A percentile compares a stretch with the other conserved stretches of the same genome.
These are phyloP conservation scores for Callaeas wilsoni DNA, from an alignment of 2,113 vertebrate genomes.

Conservation along the genomic window DNA sequence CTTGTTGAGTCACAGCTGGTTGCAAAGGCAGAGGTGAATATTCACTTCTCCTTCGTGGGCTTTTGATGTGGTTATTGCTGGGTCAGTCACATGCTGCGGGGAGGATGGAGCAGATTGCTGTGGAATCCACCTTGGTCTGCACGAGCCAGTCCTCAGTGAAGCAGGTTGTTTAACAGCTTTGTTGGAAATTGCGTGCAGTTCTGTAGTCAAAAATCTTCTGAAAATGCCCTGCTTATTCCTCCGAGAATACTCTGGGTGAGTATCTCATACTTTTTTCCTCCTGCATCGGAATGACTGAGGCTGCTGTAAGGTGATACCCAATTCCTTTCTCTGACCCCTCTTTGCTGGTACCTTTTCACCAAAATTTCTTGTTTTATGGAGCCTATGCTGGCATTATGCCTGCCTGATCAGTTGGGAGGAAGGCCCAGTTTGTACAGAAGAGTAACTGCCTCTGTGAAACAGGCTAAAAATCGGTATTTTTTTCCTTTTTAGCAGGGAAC, in stretches of 20 bases:
- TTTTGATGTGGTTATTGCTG: neutral
- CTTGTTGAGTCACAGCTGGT: neutral
- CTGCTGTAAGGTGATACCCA: neutral
- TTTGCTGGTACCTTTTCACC: neutral
- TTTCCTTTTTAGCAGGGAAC: rapidly evolving
- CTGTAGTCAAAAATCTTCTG: neutral
- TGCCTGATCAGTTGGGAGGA: neutral
- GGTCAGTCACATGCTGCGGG: neutral
- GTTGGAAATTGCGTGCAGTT: neutral
- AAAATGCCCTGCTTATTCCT: neutral
- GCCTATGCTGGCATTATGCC: neutral
- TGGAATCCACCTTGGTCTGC: neutral
- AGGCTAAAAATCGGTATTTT: neutral
- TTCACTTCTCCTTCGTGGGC: neutral
- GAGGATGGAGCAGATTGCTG: neutral
- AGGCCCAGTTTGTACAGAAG: neutral
- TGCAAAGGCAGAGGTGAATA: neutral
- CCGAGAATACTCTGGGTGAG: neutral
- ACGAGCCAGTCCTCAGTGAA: neutral
- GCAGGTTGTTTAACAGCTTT: neutral
- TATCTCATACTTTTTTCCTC: neutral
- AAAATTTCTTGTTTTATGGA: neutral
- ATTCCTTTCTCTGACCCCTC: neutral
- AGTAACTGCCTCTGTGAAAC: neutral
- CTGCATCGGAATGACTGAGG: neutral